phyloP scores from a whole-genome alignment of 2,888 invertebrate species.

The Galerucella calmariensis region DNA sequence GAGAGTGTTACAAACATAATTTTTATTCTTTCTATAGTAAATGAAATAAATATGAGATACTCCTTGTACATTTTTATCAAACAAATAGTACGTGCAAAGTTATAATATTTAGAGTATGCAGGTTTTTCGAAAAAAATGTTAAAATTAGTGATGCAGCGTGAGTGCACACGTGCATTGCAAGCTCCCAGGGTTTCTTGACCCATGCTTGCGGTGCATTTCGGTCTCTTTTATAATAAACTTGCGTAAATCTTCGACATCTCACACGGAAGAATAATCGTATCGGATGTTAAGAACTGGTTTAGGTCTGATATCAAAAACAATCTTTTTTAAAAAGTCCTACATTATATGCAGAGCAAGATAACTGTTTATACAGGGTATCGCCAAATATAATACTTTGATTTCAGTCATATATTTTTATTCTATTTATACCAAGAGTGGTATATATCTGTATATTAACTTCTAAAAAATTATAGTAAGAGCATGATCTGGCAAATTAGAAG shows the following conservation, averaged over 20 bases:
- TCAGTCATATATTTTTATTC: too few species aligned
- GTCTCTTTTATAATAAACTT: slow-evolving; percentile 25
- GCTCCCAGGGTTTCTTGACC: slow-evolving; percentile 30
- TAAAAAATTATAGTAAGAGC: too few species aligned
- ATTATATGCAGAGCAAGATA: background rate
- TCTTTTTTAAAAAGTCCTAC: background rate
- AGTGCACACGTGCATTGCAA: slow-evolving; percentile 24
- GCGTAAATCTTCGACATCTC: slow-evolving; percentile 35
- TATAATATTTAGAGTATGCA: background rate
- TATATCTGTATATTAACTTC: too few species aligned
- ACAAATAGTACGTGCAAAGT: background rate
- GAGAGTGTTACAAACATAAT: too few species aligned
- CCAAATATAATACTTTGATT: too few species aligned
- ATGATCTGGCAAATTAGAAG: too few species aligned
- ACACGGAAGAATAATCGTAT: slow-evolving; percentile 25
- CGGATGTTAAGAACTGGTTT: slow-evolving; percentile 17
- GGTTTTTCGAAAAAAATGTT: slow-evolving; percentile 19
- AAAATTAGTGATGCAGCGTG: slow-evolving; percentile 29
- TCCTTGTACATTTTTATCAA: too few species aligned
- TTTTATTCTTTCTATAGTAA: too few species aligned
- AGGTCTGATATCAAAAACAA: background rate
- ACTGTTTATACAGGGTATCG: background rate
- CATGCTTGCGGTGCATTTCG: slow-evolving; percentile 19
- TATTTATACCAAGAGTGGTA: too few species aligned
- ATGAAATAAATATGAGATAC: too few species aligned